Conservation (phyloP, 1,140 invertebrate genomes). For the Rhyacophila brunnea region DNA sequence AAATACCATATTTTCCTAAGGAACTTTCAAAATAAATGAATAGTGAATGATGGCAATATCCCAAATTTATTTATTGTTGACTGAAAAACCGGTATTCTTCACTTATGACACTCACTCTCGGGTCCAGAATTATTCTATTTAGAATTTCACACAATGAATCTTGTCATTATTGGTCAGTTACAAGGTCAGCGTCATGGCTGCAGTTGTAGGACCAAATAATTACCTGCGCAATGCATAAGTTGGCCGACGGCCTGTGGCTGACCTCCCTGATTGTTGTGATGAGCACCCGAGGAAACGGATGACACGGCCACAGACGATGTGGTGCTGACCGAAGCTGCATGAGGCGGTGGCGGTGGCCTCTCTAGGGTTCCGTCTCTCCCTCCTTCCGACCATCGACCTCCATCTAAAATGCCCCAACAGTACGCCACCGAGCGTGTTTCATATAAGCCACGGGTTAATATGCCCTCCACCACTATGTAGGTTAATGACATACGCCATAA, state of each 20-base stretch:
- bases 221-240: conserved; percentile 82
- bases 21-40: no score
- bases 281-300: no score
- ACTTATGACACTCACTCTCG: no score
- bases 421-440: not conserved
- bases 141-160: not conserved
- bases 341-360: conserved; percentile 65
- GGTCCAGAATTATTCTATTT: not conserved
- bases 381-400: conserved; percentile 40
- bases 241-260: conserved; percentile 69
- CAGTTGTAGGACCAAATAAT: no score
- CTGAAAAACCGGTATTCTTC: no score
- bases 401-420: conserved; percentile 39
- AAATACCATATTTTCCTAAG: no score
- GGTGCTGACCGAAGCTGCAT: conserved; percentile 52
- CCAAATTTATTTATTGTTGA: no score
- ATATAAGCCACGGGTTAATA: conserved; percentile 20
- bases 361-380: conserved; percentile 51
- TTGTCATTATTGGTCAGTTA: not conserved
- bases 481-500: no score
- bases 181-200: not conserved
- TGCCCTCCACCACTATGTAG: conserved; percentile 26
- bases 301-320: no score
- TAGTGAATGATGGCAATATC: no score
- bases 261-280: not conserved